These are phyloP conservation scores for Tetragonula carbonaria DNA, from an alignment of 2,888 invertebrate species.

Conservation along the genomic window DNA sequence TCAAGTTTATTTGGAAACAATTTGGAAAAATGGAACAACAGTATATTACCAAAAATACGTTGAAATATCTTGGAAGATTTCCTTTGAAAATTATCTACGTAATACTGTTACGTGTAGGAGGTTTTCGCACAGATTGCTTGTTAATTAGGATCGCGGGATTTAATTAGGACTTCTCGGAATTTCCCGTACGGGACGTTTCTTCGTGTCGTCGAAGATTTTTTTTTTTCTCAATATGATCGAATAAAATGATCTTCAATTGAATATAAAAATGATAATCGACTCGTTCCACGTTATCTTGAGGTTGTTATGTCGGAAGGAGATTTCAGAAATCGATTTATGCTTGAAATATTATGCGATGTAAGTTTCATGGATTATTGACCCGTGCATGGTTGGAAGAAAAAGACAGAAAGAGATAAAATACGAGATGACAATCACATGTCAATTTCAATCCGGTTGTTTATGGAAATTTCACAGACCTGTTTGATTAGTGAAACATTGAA, in stretches of 20 bases:
- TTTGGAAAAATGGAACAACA: no score
- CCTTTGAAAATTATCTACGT: no score
- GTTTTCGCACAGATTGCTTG: background rate
- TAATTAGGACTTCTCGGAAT: background rate
- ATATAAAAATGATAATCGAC: background rate
- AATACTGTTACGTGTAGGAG: background rate
- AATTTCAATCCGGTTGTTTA: background rate
- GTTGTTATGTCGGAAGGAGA: background rate
- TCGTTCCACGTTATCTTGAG: background rate
- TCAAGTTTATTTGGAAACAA: no score
- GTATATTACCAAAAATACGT: no score
- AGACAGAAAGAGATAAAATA: background rate
- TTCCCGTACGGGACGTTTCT: conserved; percentile 2
- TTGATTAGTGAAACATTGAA: background rate
- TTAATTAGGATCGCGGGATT: background rate
- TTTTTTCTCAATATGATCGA: background rate
- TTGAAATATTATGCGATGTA: background rate
- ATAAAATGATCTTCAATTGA: background rate
- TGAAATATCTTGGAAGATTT: background rate
- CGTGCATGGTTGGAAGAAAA: background rate
- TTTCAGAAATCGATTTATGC: no score
- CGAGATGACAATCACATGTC: background rate
- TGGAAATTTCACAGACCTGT: background rate
- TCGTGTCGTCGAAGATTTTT: background rate
- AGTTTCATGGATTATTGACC: background rate